These are phyloP conservation scores for Hydrochoerus hydrochaeris DNA, from an alignment of 2,113 vertebrate species.

Conservation along the genomic window DNA sequence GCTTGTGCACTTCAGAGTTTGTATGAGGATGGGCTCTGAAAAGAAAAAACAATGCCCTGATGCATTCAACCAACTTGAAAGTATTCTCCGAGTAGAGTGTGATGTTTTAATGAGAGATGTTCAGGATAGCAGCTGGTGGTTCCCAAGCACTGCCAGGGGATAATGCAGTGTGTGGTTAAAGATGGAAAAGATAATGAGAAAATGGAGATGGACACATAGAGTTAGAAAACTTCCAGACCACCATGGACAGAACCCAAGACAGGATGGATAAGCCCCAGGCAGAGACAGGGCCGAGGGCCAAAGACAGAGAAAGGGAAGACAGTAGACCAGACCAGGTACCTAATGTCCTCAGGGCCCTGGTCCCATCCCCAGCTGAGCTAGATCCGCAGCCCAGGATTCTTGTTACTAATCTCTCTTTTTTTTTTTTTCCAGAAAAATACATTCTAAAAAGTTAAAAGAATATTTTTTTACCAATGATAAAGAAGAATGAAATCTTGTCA, in stretches of 20 bases:
- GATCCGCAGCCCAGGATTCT: too few species aligned
- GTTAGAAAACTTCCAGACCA: background rate
- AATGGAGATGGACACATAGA: background rate
- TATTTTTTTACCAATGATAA: background rate
- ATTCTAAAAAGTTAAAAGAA: background rate
- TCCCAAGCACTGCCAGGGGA: background rate
- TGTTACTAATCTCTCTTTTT: background rate
- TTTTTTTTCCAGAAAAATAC: background rate
- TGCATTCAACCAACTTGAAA: background rate
- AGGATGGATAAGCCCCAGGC: background rate
- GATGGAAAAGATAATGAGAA: background rate
- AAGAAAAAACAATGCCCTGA: background rate
- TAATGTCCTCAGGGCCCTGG: background rate
- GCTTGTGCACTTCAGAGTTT: background rate
- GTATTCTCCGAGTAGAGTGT: background rate
- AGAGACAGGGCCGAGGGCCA: background rate
- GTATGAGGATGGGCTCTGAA: background rate
- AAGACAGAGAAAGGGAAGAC: background rate
- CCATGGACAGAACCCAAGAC: background rate
- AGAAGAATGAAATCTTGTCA: background rate
- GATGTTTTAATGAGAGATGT: background rate
- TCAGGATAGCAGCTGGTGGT: background rate
- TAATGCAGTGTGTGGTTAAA: background rate
- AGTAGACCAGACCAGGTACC: background rate
- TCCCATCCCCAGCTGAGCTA: background rate